Conservation (phyloP, 1,140 invertebrate genomes). For the Drosophila varians region DNA sequence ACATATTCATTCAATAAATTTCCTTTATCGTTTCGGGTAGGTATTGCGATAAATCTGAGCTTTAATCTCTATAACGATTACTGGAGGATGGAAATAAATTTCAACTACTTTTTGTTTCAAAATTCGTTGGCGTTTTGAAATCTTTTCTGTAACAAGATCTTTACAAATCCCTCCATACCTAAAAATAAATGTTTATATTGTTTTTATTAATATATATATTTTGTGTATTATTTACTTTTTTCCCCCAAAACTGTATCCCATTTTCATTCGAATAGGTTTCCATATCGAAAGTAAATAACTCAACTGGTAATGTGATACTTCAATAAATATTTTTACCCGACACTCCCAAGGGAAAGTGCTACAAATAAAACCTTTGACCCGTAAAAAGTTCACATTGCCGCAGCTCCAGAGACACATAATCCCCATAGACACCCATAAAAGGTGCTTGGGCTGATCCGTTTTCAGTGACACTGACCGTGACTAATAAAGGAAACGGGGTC, state of each 20-base stretch:
- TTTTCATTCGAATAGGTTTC: conserved; percentile 6
- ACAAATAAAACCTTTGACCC: conserved; percentile 38
- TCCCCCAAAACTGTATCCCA: neutral
- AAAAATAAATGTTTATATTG: too few species aligned
- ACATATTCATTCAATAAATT: conserved; percentile 50
- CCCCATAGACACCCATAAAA: conserved; percentile 3
- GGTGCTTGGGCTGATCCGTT: conserved; percentile 18
- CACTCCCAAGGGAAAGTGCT: conserved; percentile 34
- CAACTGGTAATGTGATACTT: conserved; percentile 30
- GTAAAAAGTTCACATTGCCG: conserved; percentile 4
- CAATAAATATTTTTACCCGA: conserved; percentile 11
- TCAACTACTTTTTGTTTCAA: neutral
- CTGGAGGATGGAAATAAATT: too few species aligned
- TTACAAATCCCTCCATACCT: too few species aligned
- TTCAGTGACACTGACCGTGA: conserved; percentile 20
- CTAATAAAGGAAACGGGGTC: conserved; percentile 17
- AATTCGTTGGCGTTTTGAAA: neutral
- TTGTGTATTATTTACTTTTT: too few species aligned
- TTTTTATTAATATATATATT: too few species aligned
- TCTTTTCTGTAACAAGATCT: neutral
- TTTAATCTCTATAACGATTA: neutral
- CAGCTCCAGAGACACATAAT: conserved; percentile 16
- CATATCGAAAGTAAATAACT: conserved; percentile 11
- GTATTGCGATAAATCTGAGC: neutral
- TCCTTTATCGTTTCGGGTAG: conserved; percentile 34